Base-by-base conservation (phyloP, 2,113 vertebrate genomes). In the Misgurnus mizolepis region DNA sequence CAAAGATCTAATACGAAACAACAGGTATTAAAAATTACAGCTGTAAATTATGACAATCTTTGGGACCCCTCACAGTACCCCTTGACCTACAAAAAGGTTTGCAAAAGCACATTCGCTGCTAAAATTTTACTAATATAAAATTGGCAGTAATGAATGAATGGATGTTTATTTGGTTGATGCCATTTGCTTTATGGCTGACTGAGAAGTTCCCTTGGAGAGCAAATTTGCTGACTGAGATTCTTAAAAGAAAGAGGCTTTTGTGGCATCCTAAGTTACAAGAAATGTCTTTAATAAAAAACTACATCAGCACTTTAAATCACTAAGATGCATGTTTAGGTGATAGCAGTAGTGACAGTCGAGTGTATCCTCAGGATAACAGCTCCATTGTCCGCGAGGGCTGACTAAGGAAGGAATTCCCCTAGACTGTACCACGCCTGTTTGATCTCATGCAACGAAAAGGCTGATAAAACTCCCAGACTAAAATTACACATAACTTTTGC, bases 381-480 rank as follows among this genome's bases (percentile, higher is more conserved):
- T 65, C 81, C 67, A 76, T 83, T 85, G 85, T 87, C 79, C 77
- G 76, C 70, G 41, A 85, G 78, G 78, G 47, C 67, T 67, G 68
- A 47, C 22, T 27, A 55, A 79, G 76, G 75, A 87, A 89, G 86
- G 89, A 92, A 92, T 90, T 91, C 88, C 89, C 88, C 86, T 75
- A 83, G 79, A 88, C 77, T n/a, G 72, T 17, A 79, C 89, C 89
- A 88, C 89, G 88, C 90, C 90, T 78, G 76, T 81, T 82, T 84
- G 86, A 87, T 86, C 81, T 79, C 58, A 81, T 15, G 41, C 80
- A 81, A 40, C 64, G 17, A 80, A 87, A 47, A 64, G 58, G 67
- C 76, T 83, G 86, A 90, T 90, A 82, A 87, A 90, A 83, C 86
- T 64, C 84, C 84, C 84, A 8, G 43, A 81, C 82, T 84, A 88